phyloP scores from a whole-genome alignment of 2,888 invertebrate species.

The Parnassius mnemosyne region DNA sequence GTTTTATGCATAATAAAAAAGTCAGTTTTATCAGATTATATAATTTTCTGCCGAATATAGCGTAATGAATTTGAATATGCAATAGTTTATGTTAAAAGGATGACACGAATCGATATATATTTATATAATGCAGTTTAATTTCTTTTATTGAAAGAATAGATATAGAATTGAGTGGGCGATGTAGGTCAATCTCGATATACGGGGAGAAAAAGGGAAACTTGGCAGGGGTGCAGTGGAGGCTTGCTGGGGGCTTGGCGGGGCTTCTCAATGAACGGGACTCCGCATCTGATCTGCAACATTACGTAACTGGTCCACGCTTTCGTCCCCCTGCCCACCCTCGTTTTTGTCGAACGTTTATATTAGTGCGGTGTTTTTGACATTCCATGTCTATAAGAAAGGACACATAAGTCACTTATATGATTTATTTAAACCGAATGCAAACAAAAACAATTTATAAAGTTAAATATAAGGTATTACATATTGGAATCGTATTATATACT shows the following conservation, averaged over 20 bases:
- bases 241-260: slow-evolving; percentile 7
- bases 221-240: slow-evolving; percentile 5
- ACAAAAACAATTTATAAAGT: too few relatives aligned
- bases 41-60: too few relatives aligned
- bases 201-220: slow-evolving; percentile 1
- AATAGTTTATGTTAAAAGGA: background rate
- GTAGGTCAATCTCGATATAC: slow-evolving; percentile 21
- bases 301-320: slow-evolving; percentile 21
- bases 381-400: background rate
- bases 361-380: background rate
- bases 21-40: too few relatives aligned
- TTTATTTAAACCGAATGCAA: too few relatives aligned
- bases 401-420: background rate
- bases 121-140: background rate
- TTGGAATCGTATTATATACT: too few relatives aligned
- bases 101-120: background rate
- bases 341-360: background rate
- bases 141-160: slow-evolving; percentile 6
- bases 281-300: slow-evolving; percentile 30
- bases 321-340: background rate
- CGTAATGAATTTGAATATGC: too few relatives aligned
- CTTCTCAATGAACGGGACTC: slow-evolving; percentile 21
- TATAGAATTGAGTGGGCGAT: slow-evolving; percentile 6
- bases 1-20: too few relatives aligned
- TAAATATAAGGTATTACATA: too few relatives aligned